Evolutionary conservation across 1,140 invertebrate genomes (phyloP).

Genomic region (Pogonognathellus flavescens): DNA sequence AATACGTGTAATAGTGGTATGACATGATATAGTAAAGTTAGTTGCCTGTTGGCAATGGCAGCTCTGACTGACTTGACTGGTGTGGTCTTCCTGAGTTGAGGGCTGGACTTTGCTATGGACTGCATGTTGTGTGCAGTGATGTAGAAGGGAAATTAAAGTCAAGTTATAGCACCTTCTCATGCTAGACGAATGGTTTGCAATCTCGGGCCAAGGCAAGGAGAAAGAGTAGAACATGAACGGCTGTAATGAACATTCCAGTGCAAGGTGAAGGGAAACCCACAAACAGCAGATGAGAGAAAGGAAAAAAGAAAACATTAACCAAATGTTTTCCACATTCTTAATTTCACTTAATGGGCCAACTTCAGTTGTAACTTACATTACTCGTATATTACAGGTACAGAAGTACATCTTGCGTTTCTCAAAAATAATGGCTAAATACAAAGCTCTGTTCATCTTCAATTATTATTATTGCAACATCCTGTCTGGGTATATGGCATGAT

Average conservation of each 20-base stretch:
- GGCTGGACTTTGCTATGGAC: not conserved
- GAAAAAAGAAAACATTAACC: constrained; percentile 11
- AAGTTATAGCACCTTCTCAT: constrained; percentile 42
- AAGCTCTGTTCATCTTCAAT: too few relatives aligned
- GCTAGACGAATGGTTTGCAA: not conserved
- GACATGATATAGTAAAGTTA: not conserved
- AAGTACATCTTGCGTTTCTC: too few relatives aligned
- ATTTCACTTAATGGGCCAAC: constrained; percentile 24
- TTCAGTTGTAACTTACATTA: constrained; percentile 1
- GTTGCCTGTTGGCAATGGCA: not conserved
- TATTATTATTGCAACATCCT: too few relatives aligned
- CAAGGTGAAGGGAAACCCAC: not conserved
- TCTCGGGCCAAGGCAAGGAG: not conserved
- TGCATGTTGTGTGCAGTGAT: not conserved
- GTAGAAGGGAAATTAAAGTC: constrained; percentile 33
- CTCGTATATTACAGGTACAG: not conserved
- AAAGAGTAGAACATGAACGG: not conserved
- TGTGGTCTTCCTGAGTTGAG: too few relatives aligned
- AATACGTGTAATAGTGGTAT: not conserved
- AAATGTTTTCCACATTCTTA: constrained; percentile 30
- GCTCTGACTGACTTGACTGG: too few relatives aligned
- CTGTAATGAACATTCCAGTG: constrained; percentile 26
- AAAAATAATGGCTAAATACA: too few relatives aligned
- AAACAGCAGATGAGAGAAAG: constrained; percentile 1
- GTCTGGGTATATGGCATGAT: too few relatives aligned